Base-by-base conservation (phyloP, 2,888 invertebrate species). In the Caenorhabditis virilis region DNA sequence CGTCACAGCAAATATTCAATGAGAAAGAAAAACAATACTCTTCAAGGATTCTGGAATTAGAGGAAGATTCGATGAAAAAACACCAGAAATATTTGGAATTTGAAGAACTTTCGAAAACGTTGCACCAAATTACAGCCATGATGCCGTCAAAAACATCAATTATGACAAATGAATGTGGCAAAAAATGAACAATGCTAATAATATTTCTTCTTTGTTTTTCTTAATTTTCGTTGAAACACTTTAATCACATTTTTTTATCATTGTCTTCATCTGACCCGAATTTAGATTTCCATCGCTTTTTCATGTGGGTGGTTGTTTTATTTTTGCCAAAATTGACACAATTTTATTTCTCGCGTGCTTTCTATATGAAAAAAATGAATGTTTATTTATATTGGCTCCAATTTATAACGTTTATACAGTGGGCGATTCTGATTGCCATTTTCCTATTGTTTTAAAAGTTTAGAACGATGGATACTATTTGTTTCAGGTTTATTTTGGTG, bases 21-120 rank as follows among this genome's bases (percentile, higher is more conserved):
- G 58, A 64, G 22, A 63, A 54, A 16, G 63, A 63, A 25, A 54
- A 51, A 26, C 47, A 42, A 15, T 46, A 23, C 15, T 38, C 30
- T 0, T 23, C 27, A 2, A 49, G 36, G 46, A 46, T 64, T 2
- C n/a, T 30, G 20, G 58, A 64, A 20, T 45, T 64, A 38, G 58
- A 58, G 25, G 47, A 41, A 1, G 55, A 64, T 4, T 54, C 58
- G 16, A 38, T 27, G 35, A 54, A 51, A 51, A 64, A 51, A 33
- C 64, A 64, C 38, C 58, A 58, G 47, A 64, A 58, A 35, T 64
- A 58, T 27, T 18, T 64, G 23, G 58, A 64, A 26, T 58, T 64
- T 47, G 58, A 64, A 18, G 64, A 64, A 23, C 45, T 64, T 2
- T 58, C 64, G 1, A 58, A 54, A 30, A 64, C 54, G n/a, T 35